Percentiles rank a stretch among this genome's conserved stretches.
Conservation (phyloP, 2,113 vertebrate genomes). For the Esox niger region DNA sequence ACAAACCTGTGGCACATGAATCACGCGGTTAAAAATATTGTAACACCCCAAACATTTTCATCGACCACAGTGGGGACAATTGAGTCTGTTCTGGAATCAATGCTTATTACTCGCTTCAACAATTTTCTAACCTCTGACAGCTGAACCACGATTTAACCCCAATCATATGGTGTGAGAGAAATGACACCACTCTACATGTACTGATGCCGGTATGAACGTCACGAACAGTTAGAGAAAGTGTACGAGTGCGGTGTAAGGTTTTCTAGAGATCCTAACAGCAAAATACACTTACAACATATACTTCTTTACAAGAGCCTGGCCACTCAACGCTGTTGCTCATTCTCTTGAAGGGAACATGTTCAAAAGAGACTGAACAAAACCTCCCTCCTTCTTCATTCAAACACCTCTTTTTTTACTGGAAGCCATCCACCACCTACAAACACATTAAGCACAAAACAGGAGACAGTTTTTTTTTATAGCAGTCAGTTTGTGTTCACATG, state of each 20-base stretch:
- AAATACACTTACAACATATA: neutral
- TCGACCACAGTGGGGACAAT: slow-evolving; percentile 13
- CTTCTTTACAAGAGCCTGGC: neutral
- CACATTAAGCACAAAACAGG: neutral
- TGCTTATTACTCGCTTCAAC: slow-evolving; percentile 5
- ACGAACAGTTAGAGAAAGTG: neutral
- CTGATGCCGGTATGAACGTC: too few species aligned
- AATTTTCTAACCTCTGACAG: slow-evolving; percentile 9
- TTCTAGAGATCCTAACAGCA: neutral
- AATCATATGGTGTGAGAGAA: neutral
- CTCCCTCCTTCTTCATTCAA: neutral
- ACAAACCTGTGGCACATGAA: slow-evolving; percentile 41
- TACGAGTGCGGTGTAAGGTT: neutral
- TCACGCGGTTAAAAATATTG: slow-evolving; percentile 36
- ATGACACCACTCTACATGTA: neutral
- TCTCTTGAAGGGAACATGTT: neutral
- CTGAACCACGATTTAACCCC: neutral
- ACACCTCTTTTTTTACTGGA: neutral
- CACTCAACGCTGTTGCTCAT: neutral
- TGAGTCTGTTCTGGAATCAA: slow-evolving; percentile 23
- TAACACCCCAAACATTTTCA: slow-evolving; percentile 25
- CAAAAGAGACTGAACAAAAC: neutral
- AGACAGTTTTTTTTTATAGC: slow-evolving; percentile 12
- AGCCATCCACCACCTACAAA: neutral
- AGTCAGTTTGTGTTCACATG: slow-evolving; percentile 16